Evolutionary conservation across 2,888 invertebrate species (phyloP).

Genomic region (Eulithis testata): DNA sequence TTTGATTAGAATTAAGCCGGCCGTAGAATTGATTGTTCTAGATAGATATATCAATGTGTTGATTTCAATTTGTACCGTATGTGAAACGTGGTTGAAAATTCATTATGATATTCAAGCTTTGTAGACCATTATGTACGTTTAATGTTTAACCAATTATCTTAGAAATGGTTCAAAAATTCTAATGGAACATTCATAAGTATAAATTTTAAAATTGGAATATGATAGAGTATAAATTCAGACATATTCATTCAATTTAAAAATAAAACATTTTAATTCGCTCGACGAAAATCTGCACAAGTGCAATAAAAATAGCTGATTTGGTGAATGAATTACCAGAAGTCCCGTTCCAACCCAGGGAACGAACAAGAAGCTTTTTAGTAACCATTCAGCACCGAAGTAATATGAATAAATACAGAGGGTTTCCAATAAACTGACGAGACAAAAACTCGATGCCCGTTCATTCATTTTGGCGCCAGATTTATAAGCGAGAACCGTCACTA

Average conservation of each 20-base stretch:
- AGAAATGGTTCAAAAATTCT: too few species aligned
- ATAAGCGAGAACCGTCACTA: conserved; percentile 72
- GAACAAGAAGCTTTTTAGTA: conserved; percentile 50
- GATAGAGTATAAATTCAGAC: too few species aligned
- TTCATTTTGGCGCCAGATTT: conserved; percentile 81
- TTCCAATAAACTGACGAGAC: conserved; percentile 58
- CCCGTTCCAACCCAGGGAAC: conserved; percentile 47
- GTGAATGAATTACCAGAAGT: conserved; percentile 30
- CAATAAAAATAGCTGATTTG: conserved; percentile 5
- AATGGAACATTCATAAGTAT: too few species aligned
- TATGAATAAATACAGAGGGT: conserved; percentile 57
- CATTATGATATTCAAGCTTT: too few species aligned
- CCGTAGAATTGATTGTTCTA: background rate
- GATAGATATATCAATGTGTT: too few species aligned
- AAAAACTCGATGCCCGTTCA: conserved; percentile 70
- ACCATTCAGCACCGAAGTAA: conserved; percentile 50
- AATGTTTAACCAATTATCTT: too few species aligned
- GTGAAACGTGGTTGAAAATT: too few species aligned
- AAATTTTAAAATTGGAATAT: too few species aligned
- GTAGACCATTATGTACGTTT: too few species aligned
- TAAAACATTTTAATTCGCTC: background rate
- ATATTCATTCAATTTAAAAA: too few species aligned
- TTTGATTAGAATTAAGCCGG: background rate
- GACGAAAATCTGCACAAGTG: background rate
- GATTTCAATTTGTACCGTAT: too few species aligned